Base-by-base conservation (phyloP, 2,113 vertebrate species). In the Tor tambroides region DNA sequence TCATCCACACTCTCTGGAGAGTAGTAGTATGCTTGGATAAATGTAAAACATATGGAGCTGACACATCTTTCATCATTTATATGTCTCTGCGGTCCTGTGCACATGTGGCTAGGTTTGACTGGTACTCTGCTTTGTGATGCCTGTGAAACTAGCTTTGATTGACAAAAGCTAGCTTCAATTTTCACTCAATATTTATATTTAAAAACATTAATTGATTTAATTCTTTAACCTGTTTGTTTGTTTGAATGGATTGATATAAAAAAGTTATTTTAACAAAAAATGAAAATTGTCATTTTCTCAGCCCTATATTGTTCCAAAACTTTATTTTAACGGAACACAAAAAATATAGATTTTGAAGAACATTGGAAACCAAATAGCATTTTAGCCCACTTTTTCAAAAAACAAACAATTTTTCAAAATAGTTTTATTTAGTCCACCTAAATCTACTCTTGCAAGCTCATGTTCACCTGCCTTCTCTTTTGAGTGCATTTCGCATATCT, bases 1-100 rank as follows among this genome's bases (percentile, higher is more conserved):
- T 85, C 74, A 85, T 59, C 4, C 71, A 26, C 56, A 49, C 38
- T 83, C 81, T 83, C 59, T 14, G 61, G 71, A 76, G 38, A 83
- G 63, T 5, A 87, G 38, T 38, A 76, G 51, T 14, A 67, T 59
- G 78, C 32, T 61, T 61, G 7, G 59, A 12, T 65, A 41, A 86
- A 86, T 81, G 51, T 81, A 72, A 86, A 81, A 46, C 71, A 82
- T 46, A 65, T 83, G 86, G 86, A 15, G 19, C 56, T 65, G 69
- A 83, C 71, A 54, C 61, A 69, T 79, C 23, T 80, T 35, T 63
- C 15, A 76, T 43, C 54, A 14, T 72, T 80, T 80, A 72, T 35
- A 15, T n/a, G 51, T 26, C 63, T 61, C n/a, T 81, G 30, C 23
- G n/a, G 43, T 72, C 49, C 35, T 63, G 23, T 12, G 2, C 38